A percentile compares a stretch with the other conserved stretches of the same genome.
Conservation (phyloP, 2,888 invertebrate genomes). For the Eupithecia dodoneata region DNA sequence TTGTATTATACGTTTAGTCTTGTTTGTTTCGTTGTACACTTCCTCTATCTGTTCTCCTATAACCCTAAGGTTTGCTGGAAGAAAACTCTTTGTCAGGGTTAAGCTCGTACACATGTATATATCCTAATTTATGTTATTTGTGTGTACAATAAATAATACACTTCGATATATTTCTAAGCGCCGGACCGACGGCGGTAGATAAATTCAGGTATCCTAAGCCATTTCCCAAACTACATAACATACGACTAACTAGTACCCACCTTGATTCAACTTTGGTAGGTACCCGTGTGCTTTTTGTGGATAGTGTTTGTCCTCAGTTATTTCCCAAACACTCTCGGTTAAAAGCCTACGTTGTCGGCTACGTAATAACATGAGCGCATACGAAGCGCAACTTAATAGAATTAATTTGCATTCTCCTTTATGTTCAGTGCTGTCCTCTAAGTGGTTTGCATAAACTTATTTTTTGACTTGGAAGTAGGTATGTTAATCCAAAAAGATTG, state of each 20-base stretch:
- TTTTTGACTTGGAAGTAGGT: constrained; percentile 23
- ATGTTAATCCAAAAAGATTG: constrained; percentile 3
- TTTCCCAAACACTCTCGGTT: constrained; percentile 45
- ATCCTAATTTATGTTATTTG: no score
- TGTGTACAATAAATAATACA: no score
- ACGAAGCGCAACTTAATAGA: constrained; percentile 71
- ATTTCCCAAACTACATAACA: background rate
- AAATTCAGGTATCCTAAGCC: background rate
- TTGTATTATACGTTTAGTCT: no score
- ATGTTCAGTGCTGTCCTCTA: constrained; percentile 63
- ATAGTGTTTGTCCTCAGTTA: background rate
- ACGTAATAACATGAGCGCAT: constrained; percentile 67
- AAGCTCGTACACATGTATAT: no score
- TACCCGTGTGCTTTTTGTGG: background rate
- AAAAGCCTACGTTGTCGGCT: constrained; percentile 55
- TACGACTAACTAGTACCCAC: background rate
- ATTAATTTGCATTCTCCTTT: constrained; percentile 73
- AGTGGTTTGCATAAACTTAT: constrained; percentile 65
- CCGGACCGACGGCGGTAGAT: background rate
- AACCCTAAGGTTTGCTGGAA: no score
- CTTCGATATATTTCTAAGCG: background rate
- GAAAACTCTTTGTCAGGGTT: no score
- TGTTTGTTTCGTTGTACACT: no score
- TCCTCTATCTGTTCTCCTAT: no score
- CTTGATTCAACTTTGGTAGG: background rate